phyloP scores from a whole-genome alignment of 2,113 vertebrate species.

The Murina feae region DNA sequence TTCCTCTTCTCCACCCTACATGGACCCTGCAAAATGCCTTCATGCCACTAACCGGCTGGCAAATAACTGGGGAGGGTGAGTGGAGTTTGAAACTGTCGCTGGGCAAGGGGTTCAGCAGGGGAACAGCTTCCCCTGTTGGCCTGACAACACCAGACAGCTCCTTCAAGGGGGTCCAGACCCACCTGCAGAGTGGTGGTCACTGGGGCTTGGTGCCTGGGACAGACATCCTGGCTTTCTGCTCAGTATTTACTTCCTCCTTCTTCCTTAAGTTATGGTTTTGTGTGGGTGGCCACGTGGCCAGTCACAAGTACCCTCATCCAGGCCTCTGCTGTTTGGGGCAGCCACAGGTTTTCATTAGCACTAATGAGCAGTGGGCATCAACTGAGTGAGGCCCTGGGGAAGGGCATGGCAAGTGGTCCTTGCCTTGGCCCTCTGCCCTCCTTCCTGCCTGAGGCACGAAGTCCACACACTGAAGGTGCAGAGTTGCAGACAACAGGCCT shows the following conservation, averaged over 20 bases:
- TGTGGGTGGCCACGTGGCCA: neutral
- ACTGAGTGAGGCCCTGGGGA: neutral
- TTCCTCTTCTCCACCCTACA: neutral
- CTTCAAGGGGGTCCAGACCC: neutral
- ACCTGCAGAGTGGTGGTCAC: neutral
- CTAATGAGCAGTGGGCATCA: neutral
- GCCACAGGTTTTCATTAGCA: neutral
- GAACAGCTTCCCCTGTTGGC: neutral
- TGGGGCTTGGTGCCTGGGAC: neutral
- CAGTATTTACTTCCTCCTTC: neutral
- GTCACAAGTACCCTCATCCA: neutral
- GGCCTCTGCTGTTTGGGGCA: neutral
- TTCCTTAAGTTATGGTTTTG: neutral
- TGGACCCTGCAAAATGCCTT: fast-evolving
- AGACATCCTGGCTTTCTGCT: neutral
- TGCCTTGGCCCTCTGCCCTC: neutral
- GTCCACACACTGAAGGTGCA: neutral
- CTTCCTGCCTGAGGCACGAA: neutral
- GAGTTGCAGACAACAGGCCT: neutral
- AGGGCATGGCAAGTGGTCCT: neutral
- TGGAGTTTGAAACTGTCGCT: neutral
- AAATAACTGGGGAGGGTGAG: neutral
- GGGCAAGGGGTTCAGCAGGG: neutral
- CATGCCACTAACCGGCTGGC: neutral
- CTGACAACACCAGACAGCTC: neutral